phyloP scores from a whole-genome alignment of 2,888 invertebrate genomes.

The Tridacna gigas region DNA sequence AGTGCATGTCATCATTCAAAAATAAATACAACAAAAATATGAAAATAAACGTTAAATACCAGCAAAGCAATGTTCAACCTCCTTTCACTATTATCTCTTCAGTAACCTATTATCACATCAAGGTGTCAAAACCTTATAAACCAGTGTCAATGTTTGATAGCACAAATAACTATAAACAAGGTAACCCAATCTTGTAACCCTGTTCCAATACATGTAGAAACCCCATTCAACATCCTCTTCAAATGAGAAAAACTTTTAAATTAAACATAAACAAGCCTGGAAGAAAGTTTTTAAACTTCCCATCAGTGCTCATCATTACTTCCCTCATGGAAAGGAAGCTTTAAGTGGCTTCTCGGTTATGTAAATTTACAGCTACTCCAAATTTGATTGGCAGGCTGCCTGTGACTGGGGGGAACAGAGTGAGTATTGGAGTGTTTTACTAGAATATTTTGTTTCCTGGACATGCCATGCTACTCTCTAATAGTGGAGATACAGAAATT shows the following conservation, averaged over 20 bases:
- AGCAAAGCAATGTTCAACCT: background rate
- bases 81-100: background rate
- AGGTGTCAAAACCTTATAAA: background rate
- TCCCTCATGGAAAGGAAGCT: slow-evolving; percentile 9
- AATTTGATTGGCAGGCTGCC: slow-evolving; percentile 21
- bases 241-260: slow-evolving; percentile 55
- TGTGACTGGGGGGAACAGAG: background rate
- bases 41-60: background rate
- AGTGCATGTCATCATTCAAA: too few relatives aligned
- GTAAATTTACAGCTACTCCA: slow-evolving; percentile 22
- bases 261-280: slow-evolving; percentile 40
- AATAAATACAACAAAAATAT: background rate
- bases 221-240: slow-evolving; percentile 25
- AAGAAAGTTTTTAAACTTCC: slow-evolving; percentile 18
- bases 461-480: background rate
- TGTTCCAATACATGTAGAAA: slow-evolving; percentile 32
- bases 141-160: slow-evolving; percentile 4
- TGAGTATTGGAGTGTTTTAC: slow-evolving; percentile 4
- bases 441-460: background rate
- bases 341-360: slow-evolving; percentile 19
- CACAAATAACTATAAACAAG: background rate
- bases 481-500: background rate
- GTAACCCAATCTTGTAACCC: background rate
- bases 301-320: background rate
- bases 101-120: background rate